Base-by-base conservation (phyloP, 2,797 vertebrate species). In the Ataeniobius toweri region DNA sequence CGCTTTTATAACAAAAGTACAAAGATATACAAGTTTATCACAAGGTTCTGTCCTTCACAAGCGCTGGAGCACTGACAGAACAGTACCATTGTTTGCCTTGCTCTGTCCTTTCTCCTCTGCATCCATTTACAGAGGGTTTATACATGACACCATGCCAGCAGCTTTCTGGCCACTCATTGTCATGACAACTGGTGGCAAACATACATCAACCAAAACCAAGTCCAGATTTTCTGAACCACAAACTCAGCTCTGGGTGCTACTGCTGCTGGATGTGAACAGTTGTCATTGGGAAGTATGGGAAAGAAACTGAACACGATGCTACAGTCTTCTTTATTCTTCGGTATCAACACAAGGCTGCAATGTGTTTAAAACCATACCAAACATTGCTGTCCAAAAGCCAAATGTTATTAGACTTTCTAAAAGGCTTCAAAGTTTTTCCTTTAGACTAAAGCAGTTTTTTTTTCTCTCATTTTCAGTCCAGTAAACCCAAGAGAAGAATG, bases 131-230 rank as follows among this genome's bases (percentile, higher is more conserved):
- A 80, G 46, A 81, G 36, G 73, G 81, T 88, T 88, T 90, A 86
- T 86, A 91, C 87, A 90, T 78, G 88, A 89, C 80, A 84, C 80
- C 75, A 22, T 73, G 88, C 89, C 90, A 28, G 91, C 88, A 84
- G 74, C 80, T n/a, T 83, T 88, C 86, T 89, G 86, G 89, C 91
- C 91, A 88, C 75, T 76, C 78, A 68, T 93, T 65, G 24, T 90
- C 90, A 93, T 94, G 93, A 91, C 94, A 91, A 95, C 94, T 85
- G 84, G 85, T 76, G 76, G 84, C 88, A 94, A 95, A 94, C 94
- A 94, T 94, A 89, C 91, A 92, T 92, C 85, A 82, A 88, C 86
- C 83, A 85, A 92, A 93, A 93, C 82, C 74, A 80, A 56, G 88
- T 91, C 91, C 92, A 93, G 90, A 94, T 92, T 86, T 83, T 56